Base-by-base conservation (phyloP, 2,113 vertebrate species). In the Okapia johnstoni region DNA sequence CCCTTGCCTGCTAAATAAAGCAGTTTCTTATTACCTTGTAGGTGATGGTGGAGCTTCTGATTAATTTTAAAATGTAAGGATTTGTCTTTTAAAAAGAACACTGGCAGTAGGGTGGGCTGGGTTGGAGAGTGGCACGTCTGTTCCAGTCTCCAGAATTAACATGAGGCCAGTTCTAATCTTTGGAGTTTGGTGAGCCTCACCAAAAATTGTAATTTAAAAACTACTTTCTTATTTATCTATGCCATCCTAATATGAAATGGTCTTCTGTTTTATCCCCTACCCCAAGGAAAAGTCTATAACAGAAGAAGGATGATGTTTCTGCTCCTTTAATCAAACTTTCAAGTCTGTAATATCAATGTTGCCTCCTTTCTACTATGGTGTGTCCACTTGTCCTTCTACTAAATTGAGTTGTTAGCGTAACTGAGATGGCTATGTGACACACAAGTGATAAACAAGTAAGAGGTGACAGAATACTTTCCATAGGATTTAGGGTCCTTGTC, bases 401-500 rank as follows among this genome's bases (percentile, higher is more conserved):
- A 88, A 90, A 70, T n/a, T 40, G 28, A 95, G 87, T 92, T 52
- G 0, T 92, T 92, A 88, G 48, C 46, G 52, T 54, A 92, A 91
- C 17, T 48, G 46, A 77, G 21, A 87, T 58, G 36, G 30, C 26
- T 73, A 36, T 97, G 95, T 94, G 70, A 77, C 40, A 57, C 14
- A 94, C n/a, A 93, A 70, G 4, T 92, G 85, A 92, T 60, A 93
- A 96, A 95, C 58, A 96, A 92, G 43, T 87, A 77, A 84, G 89
- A 96, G 76, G 54, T 81, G 79, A 80, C 43, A 90, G 93, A 94
- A 94, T 80, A 40, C 91, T 94, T 97, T 73, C 46, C 7, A 15
- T 8, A 80, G 88, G 57, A 90, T 91, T 97, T 94, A 96, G 91
- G 90, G 83, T 96, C 40, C 92, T 98, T 93, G 94, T 96, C 96